Conservation (phyloP, 1,140 invertebrate species). For the Plectrocnemia conspersa region DNA sequence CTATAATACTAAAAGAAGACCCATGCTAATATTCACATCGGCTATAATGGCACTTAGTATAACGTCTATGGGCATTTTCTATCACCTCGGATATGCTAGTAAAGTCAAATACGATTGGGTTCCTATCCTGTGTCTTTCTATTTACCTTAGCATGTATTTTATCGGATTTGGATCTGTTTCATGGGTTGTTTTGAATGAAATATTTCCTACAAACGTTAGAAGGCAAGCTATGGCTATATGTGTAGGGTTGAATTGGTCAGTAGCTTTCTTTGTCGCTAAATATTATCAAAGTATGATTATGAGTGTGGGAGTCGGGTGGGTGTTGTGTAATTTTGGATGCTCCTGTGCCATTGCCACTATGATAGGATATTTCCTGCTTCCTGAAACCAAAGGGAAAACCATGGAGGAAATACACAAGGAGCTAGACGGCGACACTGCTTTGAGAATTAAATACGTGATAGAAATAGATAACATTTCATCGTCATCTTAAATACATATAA, state of each 20-base stretch:
- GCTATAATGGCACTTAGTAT: conserved; percentile 57
- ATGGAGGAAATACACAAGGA: conserved; percentile 68
- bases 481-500: conserved; percentile 12
- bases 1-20: conserved; percentile 65
- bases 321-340: conserved; percentile 64
- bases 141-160: conserved; percentile 46
- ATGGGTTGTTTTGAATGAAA: conserved; percentile 62
- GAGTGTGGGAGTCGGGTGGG: conserved; percentile 52
- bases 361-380: conserved; percentile 66
- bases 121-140: conserved; percentile 43
- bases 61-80: conserved; percentile 58
- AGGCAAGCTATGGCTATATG: conserved; percentile 59
- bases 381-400: conserved; percentile 73
- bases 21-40: conserved; percentile 64
- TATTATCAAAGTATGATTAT: conserved; percentile 57
- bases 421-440: conserved; percentile 48
- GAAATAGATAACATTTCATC: conserved; percentile 44
- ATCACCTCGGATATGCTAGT: conserved; percentile 51
- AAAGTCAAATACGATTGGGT: conserved; percentile 43
- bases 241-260: conserved; percentile 63
- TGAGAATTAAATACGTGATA: conserved; percentile 46
- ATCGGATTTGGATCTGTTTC: conserved; percentile 58
- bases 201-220: conserved; percentile 63
- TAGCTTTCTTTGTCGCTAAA: conserved; percentile 65
- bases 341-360: conserved; percentile 58